Conservation (phyloP, 2,797 vertebrate genomes). For the Periophthalmus magnuspinnatus region DNA sequence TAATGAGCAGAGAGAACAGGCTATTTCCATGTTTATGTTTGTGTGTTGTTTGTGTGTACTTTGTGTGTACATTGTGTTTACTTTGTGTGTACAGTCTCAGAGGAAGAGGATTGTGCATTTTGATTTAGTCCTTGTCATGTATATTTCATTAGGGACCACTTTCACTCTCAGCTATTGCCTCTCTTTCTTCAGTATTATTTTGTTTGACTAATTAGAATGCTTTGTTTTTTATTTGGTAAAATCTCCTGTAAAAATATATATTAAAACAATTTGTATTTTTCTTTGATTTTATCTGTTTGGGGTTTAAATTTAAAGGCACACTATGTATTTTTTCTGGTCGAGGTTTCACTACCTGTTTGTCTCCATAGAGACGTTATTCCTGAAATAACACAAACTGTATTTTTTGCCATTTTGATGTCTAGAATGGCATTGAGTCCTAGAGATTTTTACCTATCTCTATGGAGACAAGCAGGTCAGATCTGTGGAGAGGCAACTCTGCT, state of each 20-base stretch:
- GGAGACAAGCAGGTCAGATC: too few species aligned
- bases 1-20: slow-evolving; percentile 30
- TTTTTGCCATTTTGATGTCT: too few species aligned
- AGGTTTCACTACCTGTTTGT: too few species aligned
- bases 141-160: slow-evolving; percentile 29
- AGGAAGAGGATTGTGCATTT: slow-evolving; percentile 12
- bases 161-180: slow-evolving; percentile 47
- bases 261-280: background rate
- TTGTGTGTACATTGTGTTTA: slow-evolving; percentile 1
- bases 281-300: background rate
- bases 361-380: too few species aligned
- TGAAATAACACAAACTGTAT: too few species aligned
- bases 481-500: too few species aligned
- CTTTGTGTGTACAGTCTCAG: slow-evolving; percentile 5
- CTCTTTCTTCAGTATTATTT: background rate
- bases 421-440: too few species aligned
- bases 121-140: slow-evolving; percentile 21
- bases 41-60: background rate
- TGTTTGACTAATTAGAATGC: background rate
- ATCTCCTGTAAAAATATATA: background rate
- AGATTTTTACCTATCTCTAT: too few species aligned
- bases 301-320: too few species aligned
- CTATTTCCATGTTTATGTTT: slow-evolving; percentile 18
- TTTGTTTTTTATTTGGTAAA: background rate
- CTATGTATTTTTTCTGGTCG: too few species aligned